Conservation (phyloP, 2,797 vertebrate genomes). For the Vireo griseus region DNA sequence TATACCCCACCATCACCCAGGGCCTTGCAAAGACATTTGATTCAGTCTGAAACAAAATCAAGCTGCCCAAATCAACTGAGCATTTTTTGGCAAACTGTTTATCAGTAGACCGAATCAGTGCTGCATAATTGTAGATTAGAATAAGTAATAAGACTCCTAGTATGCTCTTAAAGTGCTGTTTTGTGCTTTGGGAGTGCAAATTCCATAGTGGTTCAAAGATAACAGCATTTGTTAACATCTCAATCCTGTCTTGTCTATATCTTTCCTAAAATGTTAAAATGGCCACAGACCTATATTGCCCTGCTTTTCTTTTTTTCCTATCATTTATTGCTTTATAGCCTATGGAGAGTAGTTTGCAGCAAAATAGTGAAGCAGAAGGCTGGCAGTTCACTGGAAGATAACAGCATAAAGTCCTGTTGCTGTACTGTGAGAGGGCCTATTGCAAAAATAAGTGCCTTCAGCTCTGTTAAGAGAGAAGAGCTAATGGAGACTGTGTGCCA, state of each 20-base stretch:
- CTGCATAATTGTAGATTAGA: constrained; percentile 25
- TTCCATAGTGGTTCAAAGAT: not conserved
- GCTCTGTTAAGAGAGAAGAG: not conserved
- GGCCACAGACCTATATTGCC: not conserved
- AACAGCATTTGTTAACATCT: constrained; percentile 13
- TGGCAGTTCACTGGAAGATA: not conserved
- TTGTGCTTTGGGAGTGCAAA: constrained; percentile 8
- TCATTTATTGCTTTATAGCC: not conserved
- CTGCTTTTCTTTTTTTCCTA: not conserved
- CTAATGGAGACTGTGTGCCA: not conserved
- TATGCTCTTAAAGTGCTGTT: not conserved
- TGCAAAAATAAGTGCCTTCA: constrained; percentile 16
- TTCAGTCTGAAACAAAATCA: not conserved
- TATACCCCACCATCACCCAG: not conserved
- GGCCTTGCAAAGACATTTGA: not conserved
- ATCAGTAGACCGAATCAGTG: not conserved
- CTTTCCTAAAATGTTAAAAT: not conserved
- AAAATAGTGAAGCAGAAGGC: not conserved
- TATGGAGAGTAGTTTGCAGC: not conserved
- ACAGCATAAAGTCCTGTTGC: not conserved
- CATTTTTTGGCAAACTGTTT: not conserved
- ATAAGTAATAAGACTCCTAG: constrained; percentile 17
- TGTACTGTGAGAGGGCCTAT: not conserved
- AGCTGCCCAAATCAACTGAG: not conserved
- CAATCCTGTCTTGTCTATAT: not conserved